A percentile compares a stretch with the other conserved stretches of the same genome.
These are phyloP conservation scores for Arctopsyche grandis DNA, from an alignment of 1,140 invertebrate species.

Conservation along the genomic window DNA sequence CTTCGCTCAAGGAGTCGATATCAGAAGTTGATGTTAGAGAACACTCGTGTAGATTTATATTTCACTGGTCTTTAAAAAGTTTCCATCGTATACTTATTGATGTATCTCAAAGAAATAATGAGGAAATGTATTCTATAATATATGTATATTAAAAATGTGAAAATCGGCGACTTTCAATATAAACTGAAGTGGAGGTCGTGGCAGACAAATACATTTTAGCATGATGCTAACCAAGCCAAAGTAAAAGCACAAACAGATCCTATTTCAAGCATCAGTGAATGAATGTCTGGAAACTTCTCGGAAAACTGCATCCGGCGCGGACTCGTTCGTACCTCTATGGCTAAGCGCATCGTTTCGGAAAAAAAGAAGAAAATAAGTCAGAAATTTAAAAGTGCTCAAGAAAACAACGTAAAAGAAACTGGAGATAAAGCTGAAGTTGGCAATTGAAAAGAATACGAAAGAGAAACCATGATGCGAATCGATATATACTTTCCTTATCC, in stretches of 20 bases:
- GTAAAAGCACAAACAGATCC: conserved; percentile 39
- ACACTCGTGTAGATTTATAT: conserved; percentile 42
- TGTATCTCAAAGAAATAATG: neutral
- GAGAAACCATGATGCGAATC: neutral
- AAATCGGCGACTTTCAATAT: neutral
- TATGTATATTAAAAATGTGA: neutral
- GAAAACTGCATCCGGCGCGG: conserved; percentile 23
- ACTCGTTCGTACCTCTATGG: conserved; percentile 7
- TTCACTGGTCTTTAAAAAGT: conserved; percentile 28
- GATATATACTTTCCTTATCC: conserved; percentile 13
- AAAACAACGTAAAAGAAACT: neutral
- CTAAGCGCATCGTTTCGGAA: neutral
- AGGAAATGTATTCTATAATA: neutral
- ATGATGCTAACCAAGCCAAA: conserved; percentile 14
- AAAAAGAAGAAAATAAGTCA: neutral
- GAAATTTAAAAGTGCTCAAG: neutral
- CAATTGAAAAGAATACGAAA: conserved; percentile 9
- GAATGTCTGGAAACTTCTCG: conserved; percentile 11
- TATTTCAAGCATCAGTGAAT: conserved; percentile 37
- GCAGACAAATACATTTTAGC: conserved; percentile 9
- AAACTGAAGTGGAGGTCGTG: no score
- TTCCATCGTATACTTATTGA: conserved; percentile 8
- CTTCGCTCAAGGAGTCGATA: conserved; percentile 16
- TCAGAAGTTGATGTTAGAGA: conserved; percentile 32
- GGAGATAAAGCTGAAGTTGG: neutral